A percentile compares a stretch with the other conserved stretches of the same genome.
Conservation (phyloP, 2,797 vertebrate genomes). For the Thripadectes ignobilis region DNA sequence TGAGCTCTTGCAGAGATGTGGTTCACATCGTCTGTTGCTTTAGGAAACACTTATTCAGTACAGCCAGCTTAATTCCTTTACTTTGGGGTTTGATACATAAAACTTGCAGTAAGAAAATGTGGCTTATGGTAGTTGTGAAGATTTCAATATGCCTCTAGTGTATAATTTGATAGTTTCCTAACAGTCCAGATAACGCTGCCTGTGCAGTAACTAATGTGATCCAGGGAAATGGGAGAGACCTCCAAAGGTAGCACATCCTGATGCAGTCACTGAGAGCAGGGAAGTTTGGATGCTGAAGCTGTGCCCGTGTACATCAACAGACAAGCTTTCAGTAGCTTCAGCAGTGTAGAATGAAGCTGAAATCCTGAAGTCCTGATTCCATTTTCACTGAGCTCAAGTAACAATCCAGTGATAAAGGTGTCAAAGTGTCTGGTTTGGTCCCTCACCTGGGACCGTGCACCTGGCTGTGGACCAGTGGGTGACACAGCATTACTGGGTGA, state of each 20-base stretch:
- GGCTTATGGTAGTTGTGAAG: not conserved
- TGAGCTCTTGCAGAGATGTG: not conserved
- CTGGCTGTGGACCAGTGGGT: not conserved
- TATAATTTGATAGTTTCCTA: not conserved
- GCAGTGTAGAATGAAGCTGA: not conserved
- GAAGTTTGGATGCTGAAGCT: not conserved
- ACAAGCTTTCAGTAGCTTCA: not conserved
- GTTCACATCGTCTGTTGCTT: not conserved
- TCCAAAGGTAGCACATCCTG: not conserved
- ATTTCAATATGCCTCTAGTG: not conserved
- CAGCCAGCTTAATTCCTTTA: not conserved
- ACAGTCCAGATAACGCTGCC: not conserved
- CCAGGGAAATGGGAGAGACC: not conserved
- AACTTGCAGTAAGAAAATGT: not conserved
- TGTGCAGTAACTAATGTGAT: not conserved
- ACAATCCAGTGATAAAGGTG: rapidly evolving
- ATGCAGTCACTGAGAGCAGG: not conserved
- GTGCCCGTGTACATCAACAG: not conserved
- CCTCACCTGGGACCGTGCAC: not conserved
- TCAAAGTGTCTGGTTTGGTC: not conserved
- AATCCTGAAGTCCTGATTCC: not conserved
- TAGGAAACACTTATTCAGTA: not conserved
- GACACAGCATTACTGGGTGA: not conserved
- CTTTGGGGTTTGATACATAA: not conserved
- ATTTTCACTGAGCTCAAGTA: not conserved